These are phyloP conservation scores for Aulostomus chinensis DNA, from an alignment of 2,797 vertebrate genomes.

Conservation along the genomic window DNA sequence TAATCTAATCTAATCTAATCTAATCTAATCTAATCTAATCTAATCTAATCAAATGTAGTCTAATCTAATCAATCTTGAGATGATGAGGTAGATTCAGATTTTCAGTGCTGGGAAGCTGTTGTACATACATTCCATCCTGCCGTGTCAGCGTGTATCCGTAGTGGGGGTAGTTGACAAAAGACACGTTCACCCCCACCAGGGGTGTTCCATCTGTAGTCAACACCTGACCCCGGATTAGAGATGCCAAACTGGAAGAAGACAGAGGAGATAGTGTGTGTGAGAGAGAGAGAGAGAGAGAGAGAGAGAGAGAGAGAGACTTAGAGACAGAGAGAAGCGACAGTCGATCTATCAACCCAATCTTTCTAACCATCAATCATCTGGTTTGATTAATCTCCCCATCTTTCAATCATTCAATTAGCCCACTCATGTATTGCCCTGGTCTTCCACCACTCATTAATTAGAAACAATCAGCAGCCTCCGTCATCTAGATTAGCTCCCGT, in stretches of 20 bases:
- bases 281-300: slow-evolving; percentile 9
- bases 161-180: slow-evolving; percentile 97
- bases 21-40: slow-evolving; percentile 43
- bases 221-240: slow-evolving; percentile 97
- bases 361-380: slow-evolving; percentile 60
- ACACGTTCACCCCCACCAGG: slow-evolving; percentile 97
- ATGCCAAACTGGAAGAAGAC: slow-evolving; percentile 86
- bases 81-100: slow-evolving; percentile 54
- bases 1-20: slow-evolving; percentile 38
- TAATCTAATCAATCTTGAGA: slow-evolving; percentile 46
- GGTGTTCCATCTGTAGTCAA: slow-evolving; percentile 98
- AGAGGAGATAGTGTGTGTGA: slow-evolving; percentile 43
- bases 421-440: slow-evolving; percentile 54
- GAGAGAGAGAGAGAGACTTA: no score
- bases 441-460: slow-evolving; percentile 68
- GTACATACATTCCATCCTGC: slow-evolving; percentile 98
- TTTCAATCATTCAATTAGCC: slow-evolving; percentile 70
- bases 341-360: slow-evolving; percentile 40
- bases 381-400: slow-evolving; percentile 65
- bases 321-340: background rate
- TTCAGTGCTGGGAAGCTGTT: slow-evolving; percentile 47
- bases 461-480: slow-evolving; percentile 53
- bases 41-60: slow-evolving; percentile 46
- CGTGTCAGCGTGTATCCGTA: slow-evolving; percentile 98
- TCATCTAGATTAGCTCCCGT: slow-evolving; percentile 49